These are phyloP conservation scores for Kryptolebias marmoratus DNA, from an alignment of 2,113 vertebrate species.

Conservation along the genomic window DNA sequence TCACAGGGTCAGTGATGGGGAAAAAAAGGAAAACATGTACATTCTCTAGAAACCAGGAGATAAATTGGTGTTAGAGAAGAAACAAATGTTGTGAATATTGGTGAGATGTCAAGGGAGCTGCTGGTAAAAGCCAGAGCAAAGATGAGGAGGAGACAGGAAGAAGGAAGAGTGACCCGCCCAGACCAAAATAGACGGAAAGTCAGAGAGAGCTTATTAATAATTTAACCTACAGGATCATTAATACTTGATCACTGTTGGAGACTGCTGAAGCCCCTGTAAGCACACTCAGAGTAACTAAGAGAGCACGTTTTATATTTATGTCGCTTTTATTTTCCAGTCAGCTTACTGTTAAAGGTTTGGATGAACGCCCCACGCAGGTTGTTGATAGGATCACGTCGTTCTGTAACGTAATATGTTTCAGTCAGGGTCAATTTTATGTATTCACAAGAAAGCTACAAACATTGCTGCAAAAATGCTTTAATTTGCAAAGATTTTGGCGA, in stretches of 20 bases:
- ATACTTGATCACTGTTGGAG: conserved; percentile 76
- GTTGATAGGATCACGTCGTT: not conserved
- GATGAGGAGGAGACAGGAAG: conserved; percentile 56
- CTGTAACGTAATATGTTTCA: too few species aligned
- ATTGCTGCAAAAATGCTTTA: too few species aligned
- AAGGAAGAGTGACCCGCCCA: conserved; percentile 41
- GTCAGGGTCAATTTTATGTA: too few species aligned
- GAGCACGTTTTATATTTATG: conserved; percentile 16
- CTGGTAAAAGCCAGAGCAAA: conserved; percentile 20
- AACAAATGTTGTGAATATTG: conserved; percentile 40
- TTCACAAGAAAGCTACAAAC: too few species aligned
- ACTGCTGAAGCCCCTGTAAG: conserved; percentile 36
- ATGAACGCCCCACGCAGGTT: not conserved
- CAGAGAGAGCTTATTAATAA: conserved; percentile 76
- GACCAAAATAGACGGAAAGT: conserved; percentile 75
- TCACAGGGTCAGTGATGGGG: not conserved
- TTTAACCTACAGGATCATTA: conserved; percentile 77
- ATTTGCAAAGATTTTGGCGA: too few species aligned
- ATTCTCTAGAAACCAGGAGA: not conserved
- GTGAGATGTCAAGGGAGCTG: conserved; percentile 39
- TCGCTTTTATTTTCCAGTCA: conserved; percentile 1
- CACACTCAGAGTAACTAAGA: conserved; percentile 50
- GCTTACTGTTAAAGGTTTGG: conserved; percentile 4
- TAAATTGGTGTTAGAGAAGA: conserved; percentile 26
- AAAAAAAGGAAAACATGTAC: not conserved